These are phyloP conservation scores for Heterodera carotae DNA, from an alignment of 1,140 invertebrate species.

Conservation along the genomic window DNA sequence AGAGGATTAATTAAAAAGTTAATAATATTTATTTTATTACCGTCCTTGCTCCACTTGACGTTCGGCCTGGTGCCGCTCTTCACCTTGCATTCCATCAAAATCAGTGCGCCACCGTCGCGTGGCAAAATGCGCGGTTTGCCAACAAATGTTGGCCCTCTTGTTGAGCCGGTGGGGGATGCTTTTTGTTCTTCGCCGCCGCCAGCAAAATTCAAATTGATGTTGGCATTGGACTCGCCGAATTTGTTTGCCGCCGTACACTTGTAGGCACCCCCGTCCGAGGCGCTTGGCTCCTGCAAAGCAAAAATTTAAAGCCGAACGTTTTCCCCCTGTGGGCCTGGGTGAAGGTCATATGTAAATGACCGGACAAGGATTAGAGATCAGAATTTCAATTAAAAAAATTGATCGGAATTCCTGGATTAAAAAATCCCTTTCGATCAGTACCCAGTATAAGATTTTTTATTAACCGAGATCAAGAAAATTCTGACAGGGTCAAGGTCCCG, in stretches of 20 bases:
- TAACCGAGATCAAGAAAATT: too few species aligned
- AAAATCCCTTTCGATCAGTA: too few species aligned
- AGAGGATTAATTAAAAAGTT: too few species aligned
- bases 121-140: slow-evolving; percentile 96
- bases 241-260: slow-evolving; percentile 97
- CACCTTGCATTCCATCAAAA: slow-evolving; percentile 92
- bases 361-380: too few species aligned
- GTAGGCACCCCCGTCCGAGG: slow-evolving; percentile 94
- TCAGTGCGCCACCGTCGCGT: slow-evolving; percentile 85
- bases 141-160: slow-evolving; percentile 86
- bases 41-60: slow-evolving; percentile 73
- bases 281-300: slow-evolving; percentile 77
- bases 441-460: too few species aligned
- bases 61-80: slow-evolving; percentile 86
- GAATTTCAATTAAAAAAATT: too few species aligned
- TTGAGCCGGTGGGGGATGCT: slow-evolving; percentile 72
- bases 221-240: slow-evolving; percentile 97
- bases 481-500: too few species aligned
- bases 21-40: slow-evolving; percentile 62
- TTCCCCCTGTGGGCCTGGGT: too few species aligned
- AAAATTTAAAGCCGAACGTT: too few species aligned
- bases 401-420: too few species aligned
- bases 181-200: slow-evolving; percentile 72
- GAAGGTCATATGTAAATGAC: too few species aligned
- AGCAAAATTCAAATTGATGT: slow-evolving; percentile 98